A percentile compares a stretch with the other conserved stretches of the same genome.
These are phyloP conservation scores for Mobula hypostoma DNA, from an alignment of 2,113 vertebrate genomes.

Conservation along the genomic window DNA sequence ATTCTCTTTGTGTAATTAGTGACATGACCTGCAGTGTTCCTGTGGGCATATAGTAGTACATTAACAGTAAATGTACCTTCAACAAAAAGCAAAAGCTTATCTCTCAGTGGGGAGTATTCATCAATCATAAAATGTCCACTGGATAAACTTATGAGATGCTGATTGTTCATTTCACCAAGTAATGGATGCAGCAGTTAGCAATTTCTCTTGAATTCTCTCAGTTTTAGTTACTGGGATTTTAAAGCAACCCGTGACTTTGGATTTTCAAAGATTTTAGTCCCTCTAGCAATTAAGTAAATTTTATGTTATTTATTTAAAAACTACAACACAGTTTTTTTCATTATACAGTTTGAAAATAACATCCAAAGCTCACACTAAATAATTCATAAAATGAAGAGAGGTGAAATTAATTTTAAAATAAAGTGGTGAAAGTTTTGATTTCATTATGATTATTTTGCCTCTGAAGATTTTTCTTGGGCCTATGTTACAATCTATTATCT, in stretches of 20 bases:
- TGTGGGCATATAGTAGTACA: slow-evolving; percentile 6
- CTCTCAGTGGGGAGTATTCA: slow-evolving; percentile 10
- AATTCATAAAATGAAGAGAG: background rate
- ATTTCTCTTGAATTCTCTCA: background rate
- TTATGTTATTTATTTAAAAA: background rate
- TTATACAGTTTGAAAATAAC: background rate
- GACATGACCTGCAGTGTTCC: background rate
- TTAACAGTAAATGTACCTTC: slow-evolving; percentile 10
- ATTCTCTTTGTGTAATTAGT: slow-evolving; percentile 28
- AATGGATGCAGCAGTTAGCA: background rate
- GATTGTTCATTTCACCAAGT: background rate
- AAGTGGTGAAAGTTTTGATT: background rate
- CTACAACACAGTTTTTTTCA: background rate
- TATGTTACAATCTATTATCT: background rate
- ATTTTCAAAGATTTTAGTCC: background rate
- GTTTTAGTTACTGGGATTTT: background rate
- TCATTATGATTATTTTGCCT: background rate
- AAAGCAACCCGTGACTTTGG: background rate
- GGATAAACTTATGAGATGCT: background rate
- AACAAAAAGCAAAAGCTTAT: slow-evolving; percentile 4
- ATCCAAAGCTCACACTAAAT: background rate
- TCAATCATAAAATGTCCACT: slow-evolving; percentile 23
- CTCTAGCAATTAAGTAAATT: background rate
- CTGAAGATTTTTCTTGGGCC: background rate
- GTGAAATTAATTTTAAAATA: background rate